Evolutionary conservation across 1,140 invertebrate genomes (phyloP), one percentile per base, ranked within the genome.

Genomic region (Bombus confusus): DNA sequence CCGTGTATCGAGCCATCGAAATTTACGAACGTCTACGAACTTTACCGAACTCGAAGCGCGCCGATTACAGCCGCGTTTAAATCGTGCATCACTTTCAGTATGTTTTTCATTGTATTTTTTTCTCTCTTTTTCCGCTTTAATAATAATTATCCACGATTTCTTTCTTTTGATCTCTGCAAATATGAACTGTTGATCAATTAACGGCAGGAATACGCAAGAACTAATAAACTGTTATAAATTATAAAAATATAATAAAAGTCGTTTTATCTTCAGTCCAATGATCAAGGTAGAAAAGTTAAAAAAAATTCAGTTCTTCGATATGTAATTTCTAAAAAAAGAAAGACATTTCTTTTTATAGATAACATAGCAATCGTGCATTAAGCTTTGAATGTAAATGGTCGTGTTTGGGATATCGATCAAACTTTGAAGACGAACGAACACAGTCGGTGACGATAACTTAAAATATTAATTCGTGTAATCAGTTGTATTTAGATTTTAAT

Each of bases 371-470:
- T 5, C 8, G 22, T 39, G 1, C 9, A 5, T 0, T 18, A 31
- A n/a, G 22, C 34, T 64, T 9, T 31, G 6, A n/a, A 31, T 3
- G 3, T 13, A 31, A 39, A n/a, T 15, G n/a, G 1, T 6, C 4
- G 37, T 31, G 39, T 78, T 15, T 25, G 13, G 52, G 68, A 74
- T 88, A 91, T 91, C 80, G 90, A 91, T 90, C 82, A 90, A 91
- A 91, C 87, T 81, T 31, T 18, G 1, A 3, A 12, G 10, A 15
- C 25, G 57, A 77, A 57, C 37, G 12, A 9, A n/a, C 13, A 13
- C 0, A 31, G 22, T 10, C 31, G 39, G 31, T 41, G 59, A 59
- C 47, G 18, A 6, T 28, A 41, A 28, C 10, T n/a, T 77, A 64
- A 74, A 66, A 68, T 69, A 59, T 66, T 28, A 64, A 41, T 43